phyloP scores from a whole-genome alignment of 2,797 vertebrate genomes.

The Pampus argenteus region DNA sequence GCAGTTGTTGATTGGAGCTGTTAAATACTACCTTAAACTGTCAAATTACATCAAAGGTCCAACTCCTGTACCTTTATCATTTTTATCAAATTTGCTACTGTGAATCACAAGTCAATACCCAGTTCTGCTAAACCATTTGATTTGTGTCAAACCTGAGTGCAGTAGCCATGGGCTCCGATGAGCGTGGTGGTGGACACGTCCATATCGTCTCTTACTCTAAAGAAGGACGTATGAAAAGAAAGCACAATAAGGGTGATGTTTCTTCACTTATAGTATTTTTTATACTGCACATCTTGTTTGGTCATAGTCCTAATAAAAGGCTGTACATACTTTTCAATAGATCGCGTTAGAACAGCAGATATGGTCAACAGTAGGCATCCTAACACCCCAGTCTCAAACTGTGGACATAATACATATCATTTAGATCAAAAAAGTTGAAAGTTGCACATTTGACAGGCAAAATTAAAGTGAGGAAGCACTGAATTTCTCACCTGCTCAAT shows the following conservation, averaged over 20 bases:
- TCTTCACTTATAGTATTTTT: not conserved
- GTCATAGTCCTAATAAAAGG: not conserved
- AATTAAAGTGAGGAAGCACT: not conserved
- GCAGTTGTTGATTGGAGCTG: not conserved
- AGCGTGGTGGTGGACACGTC: slow-evolving; percentile 88
- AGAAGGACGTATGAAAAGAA: slow-evolving; percentile 32
- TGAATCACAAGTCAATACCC: not conserved
- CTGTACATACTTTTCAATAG: slow-evolving; percentile 83
- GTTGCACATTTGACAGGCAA: not conserved
- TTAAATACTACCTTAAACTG: not conserved
- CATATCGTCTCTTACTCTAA: slow-evolving; percentile 91
- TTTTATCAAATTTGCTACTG: not conserved
- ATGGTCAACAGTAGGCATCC: slow-evolving; percentile 92
- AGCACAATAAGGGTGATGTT: not conserved
- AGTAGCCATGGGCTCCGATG: slow-evolving; percentile 95
- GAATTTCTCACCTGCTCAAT: slow-evolving; percentile 77
- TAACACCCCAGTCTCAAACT: slow-evolving; percentile 90
- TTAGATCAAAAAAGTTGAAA: not conserved
- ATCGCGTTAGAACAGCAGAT: slow-evolving; percentile 92
- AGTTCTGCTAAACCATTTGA: not conserved
- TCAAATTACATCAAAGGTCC: not conserved
- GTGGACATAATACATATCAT: slow-evolving; percentile 23
- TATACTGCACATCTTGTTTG: not conserved
- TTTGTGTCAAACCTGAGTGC: slow-evolving; percentile 89
- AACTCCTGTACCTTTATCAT: not conserved